These are phyloP conservation scores for Napeogenes sylphis DNA, from an alignment of 2,888 invertebrate species.

Conservation along the genomic window DNA sequence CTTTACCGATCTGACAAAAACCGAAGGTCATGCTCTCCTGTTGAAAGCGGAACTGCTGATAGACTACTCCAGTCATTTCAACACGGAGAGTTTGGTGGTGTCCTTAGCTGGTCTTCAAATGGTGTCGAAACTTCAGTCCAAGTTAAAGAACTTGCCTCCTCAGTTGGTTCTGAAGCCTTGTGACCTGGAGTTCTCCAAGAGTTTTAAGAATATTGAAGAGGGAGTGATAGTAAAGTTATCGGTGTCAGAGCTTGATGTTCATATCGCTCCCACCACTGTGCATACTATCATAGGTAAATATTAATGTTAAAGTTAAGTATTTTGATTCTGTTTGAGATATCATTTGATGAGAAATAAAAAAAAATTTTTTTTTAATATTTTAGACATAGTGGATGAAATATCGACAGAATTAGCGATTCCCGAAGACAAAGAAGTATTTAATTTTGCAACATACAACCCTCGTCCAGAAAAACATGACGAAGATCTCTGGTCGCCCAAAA, in stretches of 20 bases:
- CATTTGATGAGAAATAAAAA: too few species aligned
- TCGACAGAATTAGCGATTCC: conserved; percentile 59
- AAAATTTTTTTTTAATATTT: conserved; percentile 6
- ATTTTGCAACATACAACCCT: conserved; percentile 63
- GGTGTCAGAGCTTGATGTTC: conserved; percentile 83
- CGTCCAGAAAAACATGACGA: conserved; percentile 67
- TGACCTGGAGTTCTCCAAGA: conserved; percentile 82
- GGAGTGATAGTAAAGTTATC: conserved; percentile 81
- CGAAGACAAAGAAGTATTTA: conserved; percentile 72
- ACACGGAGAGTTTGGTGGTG: conserved; percentile 79
- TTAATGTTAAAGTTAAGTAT: neutral
- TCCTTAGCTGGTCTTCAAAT: conserved; percentile 62
- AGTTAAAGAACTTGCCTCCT: conserved; percentile 72
- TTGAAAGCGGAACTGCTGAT: conserved; percentile 83
- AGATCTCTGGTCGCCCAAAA: conserved; percentile 85
- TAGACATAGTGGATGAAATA: conserved; percentile 74
- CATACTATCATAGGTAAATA: conserved; percentile 81
- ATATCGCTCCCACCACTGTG: conserved; percentile 84
- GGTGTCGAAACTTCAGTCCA: conserved; percentile 79
- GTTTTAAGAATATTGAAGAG: conserved; percentile 80
- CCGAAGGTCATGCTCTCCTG: conserved; percentile 80
- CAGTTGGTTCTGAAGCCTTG: conserved; percentile 82
- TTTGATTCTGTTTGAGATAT: too few species aligned
- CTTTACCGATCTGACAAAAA: conserved; percentile 81
- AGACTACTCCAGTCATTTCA: conserved; percentile 83